Base-by-base conservation (phyloP, 2,888 invertebrate species). In the Carcina quercana region DNA sequence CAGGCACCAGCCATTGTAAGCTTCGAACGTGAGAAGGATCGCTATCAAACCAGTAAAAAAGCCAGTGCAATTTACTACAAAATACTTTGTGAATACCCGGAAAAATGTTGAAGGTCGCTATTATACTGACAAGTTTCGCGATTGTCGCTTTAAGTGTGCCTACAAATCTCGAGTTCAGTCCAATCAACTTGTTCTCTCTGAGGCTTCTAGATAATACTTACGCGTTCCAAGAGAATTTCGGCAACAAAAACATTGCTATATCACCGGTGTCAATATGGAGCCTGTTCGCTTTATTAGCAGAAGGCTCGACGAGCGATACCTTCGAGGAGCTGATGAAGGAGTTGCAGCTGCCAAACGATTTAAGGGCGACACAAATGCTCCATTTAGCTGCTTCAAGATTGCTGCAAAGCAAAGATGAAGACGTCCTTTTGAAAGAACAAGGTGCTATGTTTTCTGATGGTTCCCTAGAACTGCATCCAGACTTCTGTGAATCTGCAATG, bases 241-340 rank as follows among this genome's bases (percentile, higher is more conserved):
- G 70, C 2, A 56, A 45, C 1, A 67, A 62, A 15, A 82, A 82
- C 39, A 47, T 75, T 5, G 79, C 70, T 0, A 45, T 80, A 29
- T 78, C 82, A 2, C 83, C 83, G 0, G 35, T 83, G 1, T 83
- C 84, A 1, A 55, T 79, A 2, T 84, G 84, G 84, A 76, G 69
- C 30, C 56, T 79, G 13, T 74, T 80, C 44, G 55, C 83, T 0
- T 46, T 83, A 5, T 50, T 82, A 10, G 75, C 82, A 2, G 80
- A 82, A 57, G 80, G 76, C 30, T 73, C 80, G 0, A 52, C 80
- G 0, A 80, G 79, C 1, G 65, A 75, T 30, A 82, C 82, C 0
- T 82, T 73, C 35, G 36, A 58, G 8, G 76, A 82, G 45, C 43
- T 82, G n/a, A 61, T 74, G 50, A 63, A 43, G 28, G 64, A 61